phyloP scores from a whole-genome alignment of 2,113 vertebrate genomes.

The Ammospiza caudacuta region DNA sequence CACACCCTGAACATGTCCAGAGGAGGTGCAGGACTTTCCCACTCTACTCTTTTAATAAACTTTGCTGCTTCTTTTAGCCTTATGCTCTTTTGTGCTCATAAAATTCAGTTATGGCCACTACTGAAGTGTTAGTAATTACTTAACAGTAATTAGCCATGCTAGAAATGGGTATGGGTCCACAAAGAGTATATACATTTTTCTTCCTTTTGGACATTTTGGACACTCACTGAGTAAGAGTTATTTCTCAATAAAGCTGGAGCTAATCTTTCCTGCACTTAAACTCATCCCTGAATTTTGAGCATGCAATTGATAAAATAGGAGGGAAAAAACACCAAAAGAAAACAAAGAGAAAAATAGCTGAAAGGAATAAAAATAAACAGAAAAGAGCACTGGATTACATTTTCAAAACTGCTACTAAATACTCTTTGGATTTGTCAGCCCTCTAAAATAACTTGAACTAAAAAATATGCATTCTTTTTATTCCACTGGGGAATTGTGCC shows the following conservation, averaged over 20 bases:
- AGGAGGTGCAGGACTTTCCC: not conserved
- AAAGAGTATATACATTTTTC: not conserved
- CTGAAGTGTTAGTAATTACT: not conserved
- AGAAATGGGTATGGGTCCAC: not conserved
- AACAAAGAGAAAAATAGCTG: not conserved
- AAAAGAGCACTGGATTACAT: not conserved
- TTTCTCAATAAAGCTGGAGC: not conserved
- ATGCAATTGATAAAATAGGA: not conserved
- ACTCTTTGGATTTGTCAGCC: not conserved
- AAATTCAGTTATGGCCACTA: not conserved
- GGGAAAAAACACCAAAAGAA: not conserved
- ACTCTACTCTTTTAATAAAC: not conserved
- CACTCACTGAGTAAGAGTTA: not conserved
- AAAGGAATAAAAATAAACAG: not conserved
- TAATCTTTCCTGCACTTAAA: not conserved
- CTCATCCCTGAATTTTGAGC: not conserved
- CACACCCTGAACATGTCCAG: not conserved
- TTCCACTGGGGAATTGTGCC: not conserved
- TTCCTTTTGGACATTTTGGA: not conserved
- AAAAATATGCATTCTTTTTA: not conserved
- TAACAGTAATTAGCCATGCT: not conserved
- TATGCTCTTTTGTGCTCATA: not conserved
- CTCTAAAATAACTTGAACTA: not conserved
- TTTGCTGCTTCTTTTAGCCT: not conserved
- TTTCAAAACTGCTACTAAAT: conserved; percentile 18